Evolutionary conservation across 1,140 invertebrate species (phyloP), one percentile per base, ranked within the genome.

Genomic region (Andrena cerasifolii): DNA sequence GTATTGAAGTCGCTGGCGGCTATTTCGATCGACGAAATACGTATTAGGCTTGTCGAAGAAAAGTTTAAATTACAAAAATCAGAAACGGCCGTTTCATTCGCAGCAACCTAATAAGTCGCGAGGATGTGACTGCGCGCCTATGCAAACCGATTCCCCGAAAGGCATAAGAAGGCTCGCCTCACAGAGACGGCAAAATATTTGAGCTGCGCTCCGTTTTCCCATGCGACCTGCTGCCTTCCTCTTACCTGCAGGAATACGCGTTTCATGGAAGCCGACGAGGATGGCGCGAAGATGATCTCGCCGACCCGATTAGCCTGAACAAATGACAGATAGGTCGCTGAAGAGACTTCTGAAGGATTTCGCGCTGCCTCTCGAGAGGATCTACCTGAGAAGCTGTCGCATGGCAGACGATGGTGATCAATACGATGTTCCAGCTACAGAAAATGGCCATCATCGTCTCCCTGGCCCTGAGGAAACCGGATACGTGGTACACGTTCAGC

Each of bases 361-460:
- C 53, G 10, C n/a, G 45, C 28, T 10, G 21, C 3, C 21, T 31
- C 14, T 14, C 2, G 26, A 1, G 1, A 74, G 1, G 10, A n/a
- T 66, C 14, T 76, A 87, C 87, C 74, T 84, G 68, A n/a, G 8
- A 10, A 0, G 76, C 77, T 10, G 83, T 87, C 10, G 58, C 33
- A 24, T 87, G 86, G 53, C 87, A 87, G 4, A 71, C 28, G 0
- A 62, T 68, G 1, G 76, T 76, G 24, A 88, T 82, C 51, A 86
- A 56, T 1, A 88, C 14, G 4, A 89, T 53, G 63, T 83, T 87
- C 3, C 61, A 53, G 0, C 70, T 21, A 10, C 83, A 86, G 10
- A 76, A 59, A 14, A 63, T 74, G 1, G 66, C 77, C 14, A 83
- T 24, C 45, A 87, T 36, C 1, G 53, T 16, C 26, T 88, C 85